Evolutionary conservation across 2,888 invertebrate species (phyloP), one percentile per base, ranked within the genome.

Genomic region (Campoplex capitator): DNA sequence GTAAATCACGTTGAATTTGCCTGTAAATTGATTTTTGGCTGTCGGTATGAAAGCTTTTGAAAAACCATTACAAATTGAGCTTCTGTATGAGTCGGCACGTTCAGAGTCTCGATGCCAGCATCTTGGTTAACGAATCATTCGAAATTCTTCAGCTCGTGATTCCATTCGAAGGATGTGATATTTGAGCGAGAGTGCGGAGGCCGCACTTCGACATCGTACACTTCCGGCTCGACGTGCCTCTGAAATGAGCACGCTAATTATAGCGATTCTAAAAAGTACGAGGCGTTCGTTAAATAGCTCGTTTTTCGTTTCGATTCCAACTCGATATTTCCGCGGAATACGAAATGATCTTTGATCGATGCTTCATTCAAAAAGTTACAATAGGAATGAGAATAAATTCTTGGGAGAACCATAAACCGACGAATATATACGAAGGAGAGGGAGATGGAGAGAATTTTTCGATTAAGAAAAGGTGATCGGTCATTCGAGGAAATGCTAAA

Each of bases 321-420:
- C 45, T 28, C 16, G 16, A 48, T 4, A 16, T 48, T 70, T 71
- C 48, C 48, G 48, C 48, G 48, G 70, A 48, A 51, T 45, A 68
- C 45, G 11, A 23, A n/a, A 45, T 48, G 32, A 48, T 48, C 32
- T 48, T 18, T 8, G 48, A 48, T 71, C 1, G 16, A 32, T 67
- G 18, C 32, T 32, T 56, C 56, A 73, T 73, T 78, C 4, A 28
- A 18, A 45, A 45, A 79, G 38, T 45, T 42, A 42, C 51, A 38
- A 51, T 42, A 18, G 16, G 28, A 58, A 70, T 70, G 48, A 28
- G 42, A 56, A n/a, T n/a, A n/a, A 38, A 79, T 51, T n/a, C 42
- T 70, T 54, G 35, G 65, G 80, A 76, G 62, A 80, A 71, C 65
- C 73, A 71, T 62, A 65, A 9, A 8, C 62, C 70, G 80, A n/a